Conservation (phyloP, 2,113 vertebrate species). For the Seriola quinqueradiata region DNA sequence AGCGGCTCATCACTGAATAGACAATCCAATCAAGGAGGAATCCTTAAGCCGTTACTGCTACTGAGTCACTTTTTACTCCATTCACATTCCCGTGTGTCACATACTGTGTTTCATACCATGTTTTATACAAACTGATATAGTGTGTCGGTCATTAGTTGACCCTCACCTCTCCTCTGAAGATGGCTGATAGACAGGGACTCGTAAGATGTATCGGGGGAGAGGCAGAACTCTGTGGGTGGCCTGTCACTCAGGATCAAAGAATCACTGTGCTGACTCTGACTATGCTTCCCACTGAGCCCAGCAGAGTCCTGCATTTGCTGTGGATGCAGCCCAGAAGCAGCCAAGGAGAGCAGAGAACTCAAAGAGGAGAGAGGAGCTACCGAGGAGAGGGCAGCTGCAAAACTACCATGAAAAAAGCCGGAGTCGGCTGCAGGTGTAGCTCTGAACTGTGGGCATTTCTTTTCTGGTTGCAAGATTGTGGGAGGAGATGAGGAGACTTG, state of each 20-base stretch:
- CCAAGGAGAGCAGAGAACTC: constrained; percentile 58
- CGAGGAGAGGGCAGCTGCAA: constrained; percentile 80
- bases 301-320: constrained; percentile 47
- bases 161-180: constrained; percentile 93
- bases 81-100: not conserved
- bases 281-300: constrained; percentile 80
- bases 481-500: constrained; percentile 40
- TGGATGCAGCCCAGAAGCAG: constrained; percentile 34
- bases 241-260: constrained; percentile 90
- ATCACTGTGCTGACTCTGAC: constrained; percentile 75
- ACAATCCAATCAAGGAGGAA: constrained; percentile 36
- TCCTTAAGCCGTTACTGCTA: not conserved
- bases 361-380: constrained; percentile 71
- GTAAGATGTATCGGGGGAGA: constrained; percentile 90
- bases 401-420: constrained; percentile 77
- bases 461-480: constrained; percentile 23
- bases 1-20: constrained; percentile 45
- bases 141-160: not conserved
- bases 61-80: constrained; percentile 2
- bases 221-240: constrained; percentile 91
- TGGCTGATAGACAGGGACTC: constrained; percentile 93
- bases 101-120: not conserved
- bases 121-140: not conserved
- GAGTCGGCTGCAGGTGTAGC: constrained; percentile 58
- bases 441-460: constrained; percentile 15